These are phyloP conservation scores for Cephus sareptanus DNA, from an alignment of 2,888 invertebrate species.

Conservation along the genomic window DNA sequence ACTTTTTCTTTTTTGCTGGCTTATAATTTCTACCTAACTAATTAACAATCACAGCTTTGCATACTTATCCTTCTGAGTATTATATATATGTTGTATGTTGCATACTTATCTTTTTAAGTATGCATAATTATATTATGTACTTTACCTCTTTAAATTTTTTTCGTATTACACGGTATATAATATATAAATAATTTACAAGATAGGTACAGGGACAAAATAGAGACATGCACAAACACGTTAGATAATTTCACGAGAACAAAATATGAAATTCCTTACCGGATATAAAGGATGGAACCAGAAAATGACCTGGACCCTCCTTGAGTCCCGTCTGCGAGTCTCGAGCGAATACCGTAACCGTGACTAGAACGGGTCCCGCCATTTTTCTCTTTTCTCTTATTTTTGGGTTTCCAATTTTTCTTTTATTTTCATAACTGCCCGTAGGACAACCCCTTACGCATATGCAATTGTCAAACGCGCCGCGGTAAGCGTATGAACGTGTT, in stretches of 20 bases:
- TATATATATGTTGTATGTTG: not conserved
- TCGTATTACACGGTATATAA: not conserved
- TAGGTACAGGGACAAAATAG: not conserved
- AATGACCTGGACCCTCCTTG: not conserved
- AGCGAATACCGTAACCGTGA: not conserved
- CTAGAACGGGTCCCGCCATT: not conserved
- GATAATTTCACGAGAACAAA: not conserved
- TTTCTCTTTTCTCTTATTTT: not conserved
- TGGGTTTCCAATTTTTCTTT: not conserved
- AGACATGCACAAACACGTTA: not conserved
- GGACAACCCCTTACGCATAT: not conserved
- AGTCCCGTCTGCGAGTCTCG: not conserved
- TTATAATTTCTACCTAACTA: conserved; percentile 26
- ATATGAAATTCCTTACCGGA: not conserved
- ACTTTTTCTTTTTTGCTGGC: conserved; percentile 22
- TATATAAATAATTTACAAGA: not conserved
- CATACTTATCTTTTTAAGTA: conserved; percentile 18
- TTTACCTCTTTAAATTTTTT: not conserved
- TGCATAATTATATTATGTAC: not conserved
- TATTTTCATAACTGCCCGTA: not conserved
- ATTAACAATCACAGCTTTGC: conserved; percentile 31
- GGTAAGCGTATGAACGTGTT: not conserved
- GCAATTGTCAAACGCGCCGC: not conserved
- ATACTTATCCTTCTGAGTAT: conserved; percentile 20
- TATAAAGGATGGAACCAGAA: not conserved